Evolutionary conservation across 2,113 vertebrate genomes (phyloP).

Genomic region (Nestor notabilis): DNA sequence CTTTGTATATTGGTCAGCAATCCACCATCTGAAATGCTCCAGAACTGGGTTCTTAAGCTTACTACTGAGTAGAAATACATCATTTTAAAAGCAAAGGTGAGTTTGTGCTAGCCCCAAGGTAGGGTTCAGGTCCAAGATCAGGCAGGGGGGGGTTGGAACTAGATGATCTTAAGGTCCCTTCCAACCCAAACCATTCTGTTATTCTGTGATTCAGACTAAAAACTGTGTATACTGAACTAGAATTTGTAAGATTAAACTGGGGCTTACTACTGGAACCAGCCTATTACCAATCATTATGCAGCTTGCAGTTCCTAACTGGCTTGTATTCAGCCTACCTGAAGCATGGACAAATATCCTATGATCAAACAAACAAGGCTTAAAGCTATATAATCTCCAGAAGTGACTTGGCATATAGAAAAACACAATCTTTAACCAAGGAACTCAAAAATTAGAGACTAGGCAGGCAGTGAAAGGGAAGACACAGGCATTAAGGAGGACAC

Average conservation of each 20-base stretch:
- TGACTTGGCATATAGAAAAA: not conserved
- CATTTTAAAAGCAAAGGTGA: not conserved
- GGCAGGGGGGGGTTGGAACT: not conserved
- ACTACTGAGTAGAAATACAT: not conserved
- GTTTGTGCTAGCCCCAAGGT: not conserved
- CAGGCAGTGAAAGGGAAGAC: not conserved
- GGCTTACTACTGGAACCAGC: not conserved
- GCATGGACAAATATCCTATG: not conserved
- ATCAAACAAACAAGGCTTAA: not conserved
- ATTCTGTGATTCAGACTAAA: not conserved
- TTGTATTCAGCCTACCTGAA: not conserved
- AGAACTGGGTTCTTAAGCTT: not conserved
- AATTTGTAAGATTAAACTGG: not conserved
- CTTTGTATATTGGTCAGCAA: not conserved
- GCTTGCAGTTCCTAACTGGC: not conserved
- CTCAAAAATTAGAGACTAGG: not conserved
- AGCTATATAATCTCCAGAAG: not conserved
- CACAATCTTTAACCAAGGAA: not conserved
- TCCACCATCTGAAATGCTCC: not conserved
- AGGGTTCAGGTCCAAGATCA: not conserved
- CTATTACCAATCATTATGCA: not conserved
- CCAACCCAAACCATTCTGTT: not conserved
- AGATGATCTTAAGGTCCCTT: not conserved
- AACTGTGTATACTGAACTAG: not conserved
- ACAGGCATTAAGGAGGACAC: not conserved